Conservation (phyloP, 2,888 invertebrate genomes). For the Atethmia centrago region DNA sequence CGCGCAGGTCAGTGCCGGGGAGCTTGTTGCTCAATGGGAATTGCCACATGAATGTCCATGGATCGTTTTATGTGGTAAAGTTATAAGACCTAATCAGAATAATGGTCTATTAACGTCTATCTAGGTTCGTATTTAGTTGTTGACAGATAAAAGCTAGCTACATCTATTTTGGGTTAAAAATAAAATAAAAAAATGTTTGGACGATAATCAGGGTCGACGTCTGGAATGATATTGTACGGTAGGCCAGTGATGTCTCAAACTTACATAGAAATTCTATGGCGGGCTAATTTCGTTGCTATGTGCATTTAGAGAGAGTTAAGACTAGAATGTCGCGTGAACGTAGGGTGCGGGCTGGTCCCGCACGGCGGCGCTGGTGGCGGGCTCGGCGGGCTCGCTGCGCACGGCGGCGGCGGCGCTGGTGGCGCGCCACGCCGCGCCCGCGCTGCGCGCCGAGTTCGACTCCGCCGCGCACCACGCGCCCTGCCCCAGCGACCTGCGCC, state of each 20-base stretch:
- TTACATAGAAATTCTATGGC: too few species aligned
- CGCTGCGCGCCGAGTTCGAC: slow-evolving; percentile 90
- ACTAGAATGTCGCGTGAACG: too few species aligned
- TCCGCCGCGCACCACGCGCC: slow-evolving; percentile 88
- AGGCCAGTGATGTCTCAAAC: too few species aligned
- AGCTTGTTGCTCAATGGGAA: too few species aligned
- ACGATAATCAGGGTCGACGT: background rate
- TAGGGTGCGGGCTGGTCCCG: slow-evolving; percentile 82
- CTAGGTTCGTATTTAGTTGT: background rate
- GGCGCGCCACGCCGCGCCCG: slow-evolving; percentile 79
- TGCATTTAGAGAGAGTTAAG: background rate
- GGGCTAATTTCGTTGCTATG: too few species aligned
- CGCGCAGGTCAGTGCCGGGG: slow-evolving; percentile 19
- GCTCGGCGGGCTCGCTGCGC: slow-evolving; percentile 66
- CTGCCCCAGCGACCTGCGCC: slow-evolving; percentile 91
- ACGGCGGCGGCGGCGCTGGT: slow-evolving; percentile 75
- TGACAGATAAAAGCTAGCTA: background rate
- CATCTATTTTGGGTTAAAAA: too few species aligned
- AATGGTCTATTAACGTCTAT: background rate
- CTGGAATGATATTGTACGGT: background rate
- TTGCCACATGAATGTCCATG: too few species aligned
- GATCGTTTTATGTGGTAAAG: too few species aligned
- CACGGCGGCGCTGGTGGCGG: slow-evolving; percentile 67
- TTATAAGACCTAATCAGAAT: too few species aligned
- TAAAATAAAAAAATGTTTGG: background rate